Conservation (phyloP, 2,888 invertebrate species). For the Troides aeacus region DNA sequence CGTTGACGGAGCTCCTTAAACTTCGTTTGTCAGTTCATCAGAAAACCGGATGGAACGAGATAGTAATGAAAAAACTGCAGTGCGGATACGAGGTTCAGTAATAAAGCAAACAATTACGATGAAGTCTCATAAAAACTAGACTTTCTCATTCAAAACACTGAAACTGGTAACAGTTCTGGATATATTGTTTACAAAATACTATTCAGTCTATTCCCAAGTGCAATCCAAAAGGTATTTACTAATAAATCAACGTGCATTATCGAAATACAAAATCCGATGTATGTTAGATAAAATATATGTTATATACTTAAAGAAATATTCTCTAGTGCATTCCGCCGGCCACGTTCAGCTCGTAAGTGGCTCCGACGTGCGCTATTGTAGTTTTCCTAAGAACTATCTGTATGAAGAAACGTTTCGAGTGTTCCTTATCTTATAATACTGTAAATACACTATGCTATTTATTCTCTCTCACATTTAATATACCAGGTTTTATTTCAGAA, state of each 20-base stretch:
- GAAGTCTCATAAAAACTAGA: no score
- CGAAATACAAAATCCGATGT: background rate
- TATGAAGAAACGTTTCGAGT: constrained; percentile 17
- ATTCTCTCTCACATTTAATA: background rate
- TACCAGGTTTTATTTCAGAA: background rate
- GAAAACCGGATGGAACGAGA: no score
- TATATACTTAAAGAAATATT: constrained; percentile 2
- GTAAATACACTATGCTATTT: background rate
- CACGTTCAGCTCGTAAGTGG: constrained; percentile 20
- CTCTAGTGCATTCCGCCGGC: constrained; percentile 4
- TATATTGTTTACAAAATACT: no score
- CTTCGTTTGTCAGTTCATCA: no score
- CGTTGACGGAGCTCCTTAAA: no score
- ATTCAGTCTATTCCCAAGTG: no score
- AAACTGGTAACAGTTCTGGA: no score
- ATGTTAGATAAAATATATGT: background rate
- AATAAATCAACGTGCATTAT: background rate
- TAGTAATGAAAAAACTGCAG: no score
- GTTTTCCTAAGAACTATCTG: constrained; percentile 16
- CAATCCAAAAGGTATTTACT: background rate
- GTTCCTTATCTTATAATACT: constrained; percentile 18
- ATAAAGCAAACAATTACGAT: no score
- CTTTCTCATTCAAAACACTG: no score
- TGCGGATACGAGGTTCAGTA: no score
- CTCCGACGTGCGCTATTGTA: constrained; percentile 16